These are phyloP conservation scores for Cephalophus harveyi DNA, from an alignment of 2,113 vertebrate genomes.

Conservation along the genomic window DNA sequence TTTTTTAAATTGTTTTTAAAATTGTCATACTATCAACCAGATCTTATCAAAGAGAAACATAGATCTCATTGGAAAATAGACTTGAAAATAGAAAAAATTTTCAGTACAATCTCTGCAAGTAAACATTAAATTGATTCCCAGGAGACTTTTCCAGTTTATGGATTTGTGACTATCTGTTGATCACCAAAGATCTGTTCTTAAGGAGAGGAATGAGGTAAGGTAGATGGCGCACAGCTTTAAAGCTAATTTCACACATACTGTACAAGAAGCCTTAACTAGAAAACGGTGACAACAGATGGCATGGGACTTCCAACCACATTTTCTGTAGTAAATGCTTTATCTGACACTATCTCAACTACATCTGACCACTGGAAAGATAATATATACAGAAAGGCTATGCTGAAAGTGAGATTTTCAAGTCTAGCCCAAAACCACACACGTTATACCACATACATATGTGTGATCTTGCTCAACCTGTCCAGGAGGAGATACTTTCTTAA, in stretches of 20 bases:
- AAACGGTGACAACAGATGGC: neutral
- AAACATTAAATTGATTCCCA: neutral
- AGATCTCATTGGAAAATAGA: neutral
- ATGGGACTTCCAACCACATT: neutral
- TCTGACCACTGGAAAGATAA: neutral
- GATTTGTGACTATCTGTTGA: neutral
- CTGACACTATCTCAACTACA: neutral
- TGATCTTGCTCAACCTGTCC: neutral
- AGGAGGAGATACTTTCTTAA: neutral
- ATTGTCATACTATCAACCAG: neutral
- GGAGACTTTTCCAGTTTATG: neutral
- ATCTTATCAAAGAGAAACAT: neutral
- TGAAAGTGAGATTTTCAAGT: conserved; percentile 10
- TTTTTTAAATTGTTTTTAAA: neutral
- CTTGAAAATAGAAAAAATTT: neutral
- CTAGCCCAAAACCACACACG: neutral
- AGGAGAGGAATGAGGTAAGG: neutral
- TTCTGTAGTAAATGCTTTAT: neutral
- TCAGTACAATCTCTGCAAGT: neutral
- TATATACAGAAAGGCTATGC: neutral
- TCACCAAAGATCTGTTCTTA: neutral
- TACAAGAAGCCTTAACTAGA: neutral
- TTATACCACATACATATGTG: neutral
- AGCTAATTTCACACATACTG: neutral
- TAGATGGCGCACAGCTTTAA: neutral